Evolutionary conservation across 2,888 invertebrate species (phyloP).

Genomic region (Heliconius hortense): DNA sequence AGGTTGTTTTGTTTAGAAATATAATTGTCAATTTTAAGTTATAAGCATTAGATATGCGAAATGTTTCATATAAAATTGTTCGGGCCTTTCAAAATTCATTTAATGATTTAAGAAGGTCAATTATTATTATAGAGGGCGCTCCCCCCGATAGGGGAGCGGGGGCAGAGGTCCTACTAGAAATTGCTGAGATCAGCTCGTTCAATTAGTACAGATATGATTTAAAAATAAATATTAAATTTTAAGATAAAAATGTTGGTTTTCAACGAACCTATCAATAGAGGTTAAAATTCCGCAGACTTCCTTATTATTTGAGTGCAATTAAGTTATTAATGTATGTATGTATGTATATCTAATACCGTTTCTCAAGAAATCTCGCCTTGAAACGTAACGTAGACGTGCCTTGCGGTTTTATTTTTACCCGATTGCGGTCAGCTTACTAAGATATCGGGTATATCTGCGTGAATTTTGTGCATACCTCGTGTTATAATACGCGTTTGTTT

Average conservation of each 20-base stretch:
- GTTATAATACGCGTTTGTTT: not conserved
- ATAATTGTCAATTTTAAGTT: too few species aligned
- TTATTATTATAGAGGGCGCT: too few species aligned
- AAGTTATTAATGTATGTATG: not conserved
- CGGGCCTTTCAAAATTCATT: too few species aligned
- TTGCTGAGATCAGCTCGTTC: not conserved
- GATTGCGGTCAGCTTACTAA: not conserved
- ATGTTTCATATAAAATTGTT: too few species aligned
- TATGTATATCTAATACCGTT: constrained; percentile 6
- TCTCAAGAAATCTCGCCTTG: constrained; percentile 12
- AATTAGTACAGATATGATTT: not conserved
- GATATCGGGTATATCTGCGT: not conserved
- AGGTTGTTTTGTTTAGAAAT: too few species aligned
- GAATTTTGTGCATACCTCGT: not conserved
- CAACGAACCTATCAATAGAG: not conserved
- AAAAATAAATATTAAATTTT: not conserved
- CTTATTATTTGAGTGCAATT: constrained; percentile 14
- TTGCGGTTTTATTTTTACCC: constrained; percentile 1
- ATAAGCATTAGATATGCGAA: too few species aligned
- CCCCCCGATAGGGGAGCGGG: too few species aligned
- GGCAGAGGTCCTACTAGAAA: not conserved
- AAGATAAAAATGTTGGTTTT: not conserved
- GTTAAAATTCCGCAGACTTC: constrained; percentile 8
- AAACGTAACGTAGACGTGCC: not conserved
- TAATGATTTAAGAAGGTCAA: too few species aligned